phyloP scores from a whole-genome alignment of 2,888 invertebrate genomes.

The Pheosia tremula region DNA sequence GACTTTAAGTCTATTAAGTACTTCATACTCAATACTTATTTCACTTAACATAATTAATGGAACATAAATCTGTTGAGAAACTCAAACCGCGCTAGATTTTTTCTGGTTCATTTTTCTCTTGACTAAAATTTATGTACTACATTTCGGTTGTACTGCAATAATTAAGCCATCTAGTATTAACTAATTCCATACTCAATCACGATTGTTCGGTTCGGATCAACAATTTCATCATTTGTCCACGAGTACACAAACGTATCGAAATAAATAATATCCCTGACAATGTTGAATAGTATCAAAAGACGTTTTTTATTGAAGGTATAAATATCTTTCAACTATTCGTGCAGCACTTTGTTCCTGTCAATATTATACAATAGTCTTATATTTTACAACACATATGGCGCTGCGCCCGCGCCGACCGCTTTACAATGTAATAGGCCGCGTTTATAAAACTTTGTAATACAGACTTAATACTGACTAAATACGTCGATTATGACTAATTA shows the following conservation, averaged over 20 bases:
- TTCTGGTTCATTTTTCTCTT: not conserved
- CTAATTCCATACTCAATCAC: too few species aligned
- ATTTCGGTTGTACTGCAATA: too few species aligned
- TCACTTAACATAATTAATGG: constrained; percentile 20
- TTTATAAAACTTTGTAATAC: constrained; percentile 2
- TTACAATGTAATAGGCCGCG: constrained; percentile 1
- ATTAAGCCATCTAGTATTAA: too few species aligned
- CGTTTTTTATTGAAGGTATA: not conserved
- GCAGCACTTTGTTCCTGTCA: not conserved
- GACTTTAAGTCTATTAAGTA: constrained; percentile 16
- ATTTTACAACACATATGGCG: constrained; percentile 3
- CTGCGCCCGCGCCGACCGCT: not conserved
- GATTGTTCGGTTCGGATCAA: too few species aligned
- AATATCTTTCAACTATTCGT: not conserved
- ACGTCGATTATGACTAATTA: constrained; percentile 1
- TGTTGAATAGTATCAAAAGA: not conserved
- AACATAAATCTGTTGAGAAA: constrained; percentile 17
- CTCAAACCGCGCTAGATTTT: constrained; percentile 22
- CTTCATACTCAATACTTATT: constrained; percentile 18
- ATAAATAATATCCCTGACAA: not conserved
- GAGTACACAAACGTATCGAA: too few species aligned
- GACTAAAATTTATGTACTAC: too few species aligned
- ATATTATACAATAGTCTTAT: not conserved
- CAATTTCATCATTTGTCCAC: too few species aligned
- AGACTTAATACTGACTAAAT: constrained; percentile 2